Evolutionary conservation across 1,140 invertebrate genomes (phyloP).

Genomic region (Drosophila serrata): DNA sequence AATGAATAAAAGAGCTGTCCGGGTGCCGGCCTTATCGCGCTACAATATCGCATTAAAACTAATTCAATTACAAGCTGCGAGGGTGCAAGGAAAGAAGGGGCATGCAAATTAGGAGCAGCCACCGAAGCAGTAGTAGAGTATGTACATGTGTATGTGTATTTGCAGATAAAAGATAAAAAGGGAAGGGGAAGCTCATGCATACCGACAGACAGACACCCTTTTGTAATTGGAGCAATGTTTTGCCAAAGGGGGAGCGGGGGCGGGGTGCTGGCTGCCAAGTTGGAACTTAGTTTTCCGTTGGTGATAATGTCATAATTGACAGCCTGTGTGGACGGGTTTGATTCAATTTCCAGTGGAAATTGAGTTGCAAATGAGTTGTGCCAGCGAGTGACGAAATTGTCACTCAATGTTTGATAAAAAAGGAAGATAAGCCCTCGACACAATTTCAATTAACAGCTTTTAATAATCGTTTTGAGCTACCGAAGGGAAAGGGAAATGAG

Average conservation of each 20-base stretch:
- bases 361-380: conserved; percentile 47
- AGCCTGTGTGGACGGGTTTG: conserved; percentile 42
- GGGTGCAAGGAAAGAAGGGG: conserved; percentile 38
- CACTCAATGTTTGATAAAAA: conserved; percentile 35
- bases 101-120: conserved; percentile 55
- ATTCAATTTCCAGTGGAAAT: conserved; percentile 47
- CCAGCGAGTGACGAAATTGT: conserved; percentile 27
- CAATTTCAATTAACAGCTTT: conserved; percentile 9
- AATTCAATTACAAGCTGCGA: conserved; percentile 74
- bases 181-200: conserved; percentile 1
- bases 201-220: conserved; percentile 6
- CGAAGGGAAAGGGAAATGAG: not conserved
- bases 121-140: conserved; percentile 11
- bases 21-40: conserved; percentile 49
- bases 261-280: conserved; percentile 11
- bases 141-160: not conserved
- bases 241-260: no score
- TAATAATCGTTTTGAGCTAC: not conserved
- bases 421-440: conserved; percentile 14
- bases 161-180: conserved; percentile 48
- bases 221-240: conserved; percentile 69
- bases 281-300: conserved; percentile 38
- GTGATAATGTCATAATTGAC: conserved; percentile 64
- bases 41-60: conserved; percentile 71
- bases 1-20: conserved; percentile 39